A percentile compares a stretch with the other conserved stretches of the same genome.
Conservation (phyloP, 2,113 vertebrate species). For the Grammatotria lemairii region DNA sequence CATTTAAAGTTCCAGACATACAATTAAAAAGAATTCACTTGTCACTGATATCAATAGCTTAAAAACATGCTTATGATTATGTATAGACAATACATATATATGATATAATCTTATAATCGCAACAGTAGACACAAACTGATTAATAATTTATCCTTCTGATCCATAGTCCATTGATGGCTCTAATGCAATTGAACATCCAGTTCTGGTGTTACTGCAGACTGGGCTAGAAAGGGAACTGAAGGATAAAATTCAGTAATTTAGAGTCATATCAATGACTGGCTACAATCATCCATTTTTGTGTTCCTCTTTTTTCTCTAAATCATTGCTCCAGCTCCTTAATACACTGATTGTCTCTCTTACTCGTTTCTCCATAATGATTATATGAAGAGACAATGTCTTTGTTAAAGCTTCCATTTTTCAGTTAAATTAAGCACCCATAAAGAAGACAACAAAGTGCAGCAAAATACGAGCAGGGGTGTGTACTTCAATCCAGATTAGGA, state of each 20-base stretch:
- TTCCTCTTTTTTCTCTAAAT: neutral
- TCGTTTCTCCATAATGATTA: neutral
- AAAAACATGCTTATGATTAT: neutral
- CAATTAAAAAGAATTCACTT: neutral
- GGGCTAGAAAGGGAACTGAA: neutral
- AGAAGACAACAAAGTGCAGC: neutral
- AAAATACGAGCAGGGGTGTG: neutral
- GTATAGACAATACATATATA: neutral
- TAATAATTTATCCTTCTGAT: neutral
- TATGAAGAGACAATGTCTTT: neutral
- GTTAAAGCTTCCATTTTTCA: constrained; percentile 10
- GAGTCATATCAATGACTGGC: neutral
- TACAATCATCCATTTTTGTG: neutral
- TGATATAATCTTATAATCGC: neutral
- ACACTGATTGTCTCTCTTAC: neutral
- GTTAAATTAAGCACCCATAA: neutral
- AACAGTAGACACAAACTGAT: neutral
- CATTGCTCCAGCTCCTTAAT: neutral
- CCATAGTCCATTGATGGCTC: neutral
- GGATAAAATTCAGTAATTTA: neutral
- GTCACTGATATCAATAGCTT: neutral
- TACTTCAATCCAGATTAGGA: neutral
- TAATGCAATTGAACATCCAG: neutral
- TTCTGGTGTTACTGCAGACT: neutral
- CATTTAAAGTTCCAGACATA: neutral